Conservation (phyloP, 2,113 vertebrate genomes). For the Larimichthys crocea region DNA sequence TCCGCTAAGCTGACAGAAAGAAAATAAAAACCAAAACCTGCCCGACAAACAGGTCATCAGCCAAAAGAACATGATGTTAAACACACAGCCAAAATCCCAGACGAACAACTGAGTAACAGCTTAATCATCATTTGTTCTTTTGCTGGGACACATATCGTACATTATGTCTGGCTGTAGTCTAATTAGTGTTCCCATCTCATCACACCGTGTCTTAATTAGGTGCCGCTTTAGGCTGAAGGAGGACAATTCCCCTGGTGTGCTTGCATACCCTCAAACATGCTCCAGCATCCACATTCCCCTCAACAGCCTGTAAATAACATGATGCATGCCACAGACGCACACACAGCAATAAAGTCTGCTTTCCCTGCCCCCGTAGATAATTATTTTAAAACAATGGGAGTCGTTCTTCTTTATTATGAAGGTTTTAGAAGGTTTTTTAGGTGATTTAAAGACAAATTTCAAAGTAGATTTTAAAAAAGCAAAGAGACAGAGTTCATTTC, state of each 20-base stretch:
- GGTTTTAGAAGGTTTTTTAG: not conserved
- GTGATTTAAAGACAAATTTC: not conserved
- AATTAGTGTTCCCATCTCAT: conserved; percentile 66
- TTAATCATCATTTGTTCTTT: conserved; percentile 59
- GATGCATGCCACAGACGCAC: conserved; percentile 30
- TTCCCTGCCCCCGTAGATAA: not conserved
- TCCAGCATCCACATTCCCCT: conserved; percentile 37
- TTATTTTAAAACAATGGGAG: not conserved
- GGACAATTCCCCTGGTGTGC: conserved; percentile 39
- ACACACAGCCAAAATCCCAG: not conserved
- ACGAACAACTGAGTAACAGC: not conserved
- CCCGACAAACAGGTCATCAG: conserved; percentile 43
- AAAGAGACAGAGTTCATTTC: not conserved
- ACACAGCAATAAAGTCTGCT: conserved; percentile 23
- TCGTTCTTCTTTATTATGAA: not conserved
- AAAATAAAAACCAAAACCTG: conserved; percentile 41
- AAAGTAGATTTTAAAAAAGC: not conserved
- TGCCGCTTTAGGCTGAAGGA: conserved; percentile 48
- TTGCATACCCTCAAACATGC: conserved; percentile 17
- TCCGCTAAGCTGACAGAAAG: conserved; percentile 50
- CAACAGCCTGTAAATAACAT: conserved; percentile 33
- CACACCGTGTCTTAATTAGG: conserved; percentile 66
- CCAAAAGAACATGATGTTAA: conserved; percentile 5
- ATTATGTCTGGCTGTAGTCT: conserved; percentile 55
- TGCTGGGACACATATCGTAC: conserved; percentile 29